Percentiles rank a stretch among this genome's conserved stretches.
Conservation (phyloP, 2,888 invertebrate genomes). For the Diplazon laetatorius region DNA sequence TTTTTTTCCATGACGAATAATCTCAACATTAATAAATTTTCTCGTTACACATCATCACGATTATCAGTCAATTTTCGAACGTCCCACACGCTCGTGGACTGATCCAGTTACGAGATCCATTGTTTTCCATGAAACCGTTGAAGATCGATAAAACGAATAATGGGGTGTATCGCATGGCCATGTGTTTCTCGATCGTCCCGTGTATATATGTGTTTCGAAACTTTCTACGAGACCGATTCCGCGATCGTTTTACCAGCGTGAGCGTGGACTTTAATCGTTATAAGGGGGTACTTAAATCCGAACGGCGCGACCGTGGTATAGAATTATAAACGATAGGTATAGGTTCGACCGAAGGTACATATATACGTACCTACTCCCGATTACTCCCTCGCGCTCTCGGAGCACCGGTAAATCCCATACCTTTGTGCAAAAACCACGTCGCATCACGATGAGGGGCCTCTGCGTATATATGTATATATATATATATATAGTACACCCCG, state of each 20-base stretch:
- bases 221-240: conserved; percentile 70
- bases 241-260: conserved; percentile 11
- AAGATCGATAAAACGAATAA: conserved; percentile 4
- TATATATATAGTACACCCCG: conserved; percentile 25
- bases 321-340: conserved; percentile 74
- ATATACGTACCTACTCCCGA: too few species aligned
- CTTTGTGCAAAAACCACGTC: neutral
- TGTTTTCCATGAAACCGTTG: conserved; percentile 8
- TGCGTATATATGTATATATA: too few species aligned
- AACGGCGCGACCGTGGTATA: conserved; percentile 68
- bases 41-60: too few species aligned
- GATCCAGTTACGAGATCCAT: conserved; percentile 14
- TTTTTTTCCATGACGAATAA: too few species aligned
- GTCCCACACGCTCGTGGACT: neutral
- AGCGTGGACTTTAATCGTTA: conserved; percentile 71
- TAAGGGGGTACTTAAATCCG: conserved; percentile 72
- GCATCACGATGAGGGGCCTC: neutral
- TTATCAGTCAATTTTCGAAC: too few species aligned
- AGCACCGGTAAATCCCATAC: conserved; percentile 31
- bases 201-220: neutral
- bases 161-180: neutral
- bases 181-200: neutral
- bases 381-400: conserved; percentile 26
- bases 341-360: conserved; percentile 9
- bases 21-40: neutral